Percentiles rank a stretch among this genome's conserved stretches.
phyloP scores from a whole-genome alignment of 2,888 invertebrate genomes.

The Heliconius hortense region DNA sequence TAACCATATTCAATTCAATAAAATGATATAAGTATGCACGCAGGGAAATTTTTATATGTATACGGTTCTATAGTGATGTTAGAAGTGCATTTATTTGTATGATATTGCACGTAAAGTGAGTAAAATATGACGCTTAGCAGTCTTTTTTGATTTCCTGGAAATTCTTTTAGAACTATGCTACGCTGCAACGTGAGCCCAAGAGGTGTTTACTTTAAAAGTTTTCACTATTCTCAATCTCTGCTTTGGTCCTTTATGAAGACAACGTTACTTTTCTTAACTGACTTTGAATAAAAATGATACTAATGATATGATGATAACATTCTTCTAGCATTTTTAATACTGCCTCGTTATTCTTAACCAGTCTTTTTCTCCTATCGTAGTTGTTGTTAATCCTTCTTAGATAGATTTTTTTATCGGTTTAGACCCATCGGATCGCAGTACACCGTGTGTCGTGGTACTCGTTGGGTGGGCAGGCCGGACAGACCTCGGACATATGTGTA shows the following conservation, averaged over 20 bases:
- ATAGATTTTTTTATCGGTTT: conserved; percentile 63
- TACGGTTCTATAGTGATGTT: conserved; percentile 11
- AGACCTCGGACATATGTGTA: conserved; percentile 91
- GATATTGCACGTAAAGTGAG: conserved; percentile 7
- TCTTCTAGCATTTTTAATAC: conserved; percentile 61
- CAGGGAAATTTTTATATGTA: background rate
- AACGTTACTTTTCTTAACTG: conserved; percentile 52
- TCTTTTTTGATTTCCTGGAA: conserved; percentile 37
- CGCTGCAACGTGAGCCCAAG: conserved; percentile 22
- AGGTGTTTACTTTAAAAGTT: conserved; percentile 20
- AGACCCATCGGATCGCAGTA: conserved; percentile 63
- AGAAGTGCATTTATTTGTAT: conserved; percentile 6
- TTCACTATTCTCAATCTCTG: conserved; percentile 14
- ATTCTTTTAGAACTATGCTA: conserved; percentile 23
- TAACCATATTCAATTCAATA: conserved; percentile 1
- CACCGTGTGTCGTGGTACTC: conserved; percentile 85
- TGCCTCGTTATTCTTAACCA: conserved; percentile 68
- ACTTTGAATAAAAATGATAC: conserved; percentile 56
- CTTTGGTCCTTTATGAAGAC: conserved; percentile 69
- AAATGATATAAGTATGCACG: conserved; percentile 7
- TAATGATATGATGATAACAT: conserved; percentile 75
- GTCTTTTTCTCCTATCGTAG: conserved; percentile 68
- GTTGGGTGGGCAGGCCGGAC: conserved; percentile 90
- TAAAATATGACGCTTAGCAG: conserved; percentile 35
- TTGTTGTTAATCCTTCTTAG: conserved; percentile 43